These are phyloP conservation scores for Columba janthina DNA, from an alignment of 2,113 vertebrate species.

Conservation along the genomic window DNA sequence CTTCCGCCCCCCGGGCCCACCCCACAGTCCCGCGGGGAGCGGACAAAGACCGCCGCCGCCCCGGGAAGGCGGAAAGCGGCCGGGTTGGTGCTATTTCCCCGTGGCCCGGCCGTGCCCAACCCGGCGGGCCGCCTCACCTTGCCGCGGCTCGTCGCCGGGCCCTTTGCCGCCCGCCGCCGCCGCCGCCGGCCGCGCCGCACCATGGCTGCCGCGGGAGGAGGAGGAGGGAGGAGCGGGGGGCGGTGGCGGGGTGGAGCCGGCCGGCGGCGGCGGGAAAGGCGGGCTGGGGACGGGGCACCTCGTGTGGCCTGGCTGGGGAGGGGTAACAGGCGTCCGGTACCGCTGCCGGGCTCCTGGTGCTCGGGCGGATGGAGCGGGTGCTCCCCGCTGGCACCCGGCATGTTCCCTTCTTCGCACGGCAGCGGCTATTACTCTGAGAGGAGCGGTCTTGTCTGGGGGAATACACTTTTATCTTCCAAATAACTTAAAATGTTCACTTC, in stretches of 20 bases:
- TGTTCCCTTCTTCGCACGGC: too few relatives aligned
- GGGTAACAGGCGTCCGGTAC: rapidly evolving
- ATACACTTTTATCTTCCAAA: not conserved
- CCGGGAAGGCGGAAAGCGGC: too few relatives aligned
- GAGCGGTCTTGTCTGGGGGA: not conserved
- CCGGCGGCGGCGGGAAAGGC: conserved; percentile 2
- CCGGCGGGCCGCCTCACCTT: too few relatives aligned
- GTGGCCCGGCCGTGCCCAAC: too few relatives aligned
- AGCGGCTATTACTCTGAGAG: not conserved
- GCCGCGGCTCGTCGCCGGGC: too few relatives aligned
- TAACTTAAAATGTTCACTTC: not conserved
- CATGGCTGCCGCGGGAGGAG: not conserved
- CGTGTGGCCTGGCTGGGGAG: not conserved
- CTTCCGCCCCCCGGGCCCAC: not conserved
- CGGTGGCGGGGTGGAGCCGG: conserved; percentile 1
- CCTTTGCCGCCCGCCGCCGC: not conserved
- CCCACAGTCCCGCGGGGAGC: too few relatives aligned
- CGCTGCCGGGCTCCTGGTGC: not conserved
- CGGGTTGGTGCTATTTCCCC: too few relatives aligned
- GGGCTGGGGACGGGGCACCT: not conserved
- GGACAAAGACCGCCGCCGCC: too few relatives aligned
- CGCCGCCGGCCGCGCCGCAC: too few relatives aligned
- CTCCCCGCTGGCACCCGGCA: rapidly evolving
- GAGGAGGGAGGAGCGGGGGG: not conserved
- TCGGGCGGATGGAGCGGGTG: not conserved